Percentiles rank a stretch among this genome's conserved stretches.
phyloP scores from a whole-genome alignment of 2,797 vertebrate genomes.

The Anableps anableps region DNA sequence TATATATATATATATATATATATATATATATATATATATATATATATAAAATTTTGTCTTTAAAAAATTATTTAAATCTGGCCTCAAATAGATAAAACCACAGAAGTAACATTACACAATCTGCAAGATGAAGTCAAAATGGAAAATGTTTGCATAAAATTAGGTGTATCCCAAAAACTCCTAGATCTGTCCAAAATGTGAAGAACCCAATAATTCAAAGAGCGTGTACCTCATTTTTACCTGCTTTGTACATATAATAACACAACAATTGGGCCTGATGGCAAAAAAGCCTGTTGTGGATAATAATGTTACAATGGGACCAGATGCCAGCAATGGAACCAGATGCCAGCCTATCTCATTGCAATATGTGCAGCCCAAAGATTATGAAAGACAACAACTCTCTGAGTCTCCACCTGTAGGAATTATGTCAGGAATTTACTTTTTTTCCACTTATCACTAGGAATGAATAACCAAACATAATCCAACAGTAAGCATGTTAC shows the following conservation, averaged over 20 bases:
- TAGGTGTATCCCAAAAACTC: background rate
- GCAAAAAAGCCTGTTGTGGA: too few species aligned
- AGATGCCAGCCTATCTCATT: too few species aligned
- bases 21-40: too few species aligned
- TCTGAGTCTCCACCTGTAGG: background rate
- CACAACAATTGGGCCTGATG: too few species aligned
- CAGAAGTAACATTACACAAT: background rate
- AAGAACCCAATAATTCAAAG: too few species aligned
- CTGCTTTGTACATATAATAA: too few species aligned
- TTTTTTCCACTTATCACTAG: background rate
- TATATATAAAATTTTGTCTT: background rate
- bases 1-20: too few species aligned
- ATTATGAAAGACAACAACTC: background rate
- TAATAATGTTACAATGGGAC: too few species aligned
- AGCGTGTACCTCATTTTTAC: too few species aligned
- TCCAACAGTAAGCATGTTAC: too few species aligned
- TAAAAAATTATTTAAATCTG: background rate
- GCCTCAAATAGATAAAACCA: background rate
- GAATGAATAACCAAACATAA: too few species aligned
- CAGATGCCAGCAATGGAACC: too few species aligned
- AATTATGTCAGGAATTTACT: background rate
- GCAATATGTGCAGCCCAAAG: background rate
- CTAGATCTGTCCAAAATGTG: background rate
- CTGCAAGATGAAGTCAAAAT: background rate
- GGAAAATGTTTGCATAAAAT: background rate